These are phyloP conservation scores for Drosophila sturtevanti DNA, from an alignment of 1,140 invertebrate genomes.

Conservation along the genomic window DNA sequence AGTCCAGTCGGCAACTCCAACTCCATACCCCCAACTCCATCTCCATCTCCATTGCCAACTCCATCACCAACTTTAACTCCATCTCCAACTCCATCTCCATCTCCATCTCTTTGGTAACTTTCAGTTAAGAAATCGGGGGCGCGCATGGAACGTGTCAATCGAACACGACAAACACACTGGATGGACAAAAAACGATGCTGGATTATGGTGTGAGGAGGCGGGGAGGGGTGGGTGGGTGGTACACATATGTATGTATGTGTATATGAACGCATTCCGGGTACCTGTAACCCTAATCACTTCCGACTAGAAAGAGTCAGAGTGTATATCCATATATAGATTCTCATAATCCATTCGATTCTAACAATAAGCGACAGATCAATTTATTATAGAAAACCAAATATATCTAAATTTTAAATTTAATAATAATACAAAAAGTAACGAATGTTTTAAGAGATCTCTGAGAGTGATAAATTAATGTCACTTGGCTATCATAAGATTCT, in stretches of 20 bases:
- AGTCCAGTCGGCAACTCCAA: neutral
- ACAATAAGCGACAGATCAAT: too few species aligned
- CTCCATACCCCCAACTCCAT: conserved; percentile 2
- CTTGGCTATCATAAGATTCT: too few species aligned
- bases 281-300: conserved; percentile 61
- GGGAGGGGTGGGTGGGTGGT: conserved; percentile 15
- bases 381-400: too few species aligned
- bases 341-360: too few species aligned
- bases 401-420: too few species aligned
- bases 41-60: neutral
- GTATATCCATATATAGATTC: too few species aligned
- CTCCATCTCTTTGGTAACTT: conserved; percentile 36
- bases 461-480: too few species aligned
- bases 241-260: too few species aligned
- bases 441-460: too few species aligned
- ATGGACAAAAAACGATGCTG: conserved; percentile 5
- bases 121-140: conserved; percentile 28
- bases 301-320: conserved; percentile 59
- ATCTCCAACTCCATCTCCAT: conserved; percentile 13
- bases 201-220: neutral
- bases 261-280: conserved; percentile 28
- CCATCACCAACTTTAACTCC: conserved; percentile 10
- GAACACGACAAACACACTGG: conserved; percentile 53
- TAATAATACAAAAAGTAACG: too few species aligned
- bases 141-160: conserved; percentile 75